Evolutionary conservation across 2,113 vertebrate species (phyloP).

Genomic region (Ceuthmochares aereus): DNA sequence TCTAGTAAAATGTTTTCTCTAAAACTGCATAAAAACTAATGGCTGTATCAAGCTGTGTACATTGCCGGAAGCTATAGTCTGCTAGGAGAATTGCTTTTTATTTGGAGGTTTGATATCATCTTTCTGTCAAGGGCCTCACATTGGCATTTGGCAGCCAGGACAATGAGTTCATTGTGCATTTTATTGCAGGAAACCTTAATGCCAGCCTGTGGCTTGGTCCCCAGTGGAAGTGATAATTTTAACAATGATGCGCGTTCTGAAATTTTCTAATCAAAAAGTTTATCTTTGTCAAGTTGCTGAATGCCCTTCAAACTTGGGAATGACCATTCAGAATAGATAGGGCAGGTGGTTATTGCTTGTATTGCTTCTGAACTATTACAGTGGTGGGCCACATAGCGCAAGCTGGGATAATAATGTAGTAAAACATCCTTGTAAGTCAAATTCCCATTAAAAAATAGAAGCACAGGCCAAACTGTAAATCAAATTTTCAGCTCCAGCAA

Average conservation of each 20-base stretch:
- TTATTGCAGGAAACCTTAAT: constrained; percentile 38
- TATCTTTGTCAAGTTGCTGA: not conserved
- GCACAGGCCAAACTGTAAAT: not conserved
- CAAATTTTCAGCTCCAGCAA: not conserved
- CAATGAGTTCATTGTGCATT: constrained; percentile 36
- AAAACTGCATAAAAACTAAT: constrained; percentile 79
- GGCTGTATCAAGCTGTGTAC: constrained; percentile 65
- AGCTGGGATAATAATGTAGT: not conserved
- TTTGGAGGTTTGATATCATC: constrained; percentile 67
- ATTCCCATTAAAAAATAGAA: not conserved
- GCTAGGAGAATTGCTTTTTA: constrained; percentile 72
- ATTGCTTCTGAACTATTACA: not conserved
- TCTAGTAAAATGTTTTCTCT: constrained; percentile 76
- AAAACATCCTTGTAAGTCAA: not conserved
- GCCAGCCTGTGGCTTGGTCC: not conserved
- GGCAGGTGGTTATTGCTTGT: not conserved
- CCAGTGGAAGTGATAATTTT: constrained; percentile 46
- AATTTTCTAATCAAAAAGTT: constrained; percentile 51
- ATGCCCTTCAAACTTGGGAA: constrained; percentile 32
- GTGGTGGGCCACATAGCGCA: not conserved
- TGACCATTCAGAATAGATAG: not conserved
- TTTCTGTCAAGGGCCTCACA: constrained; percentile 49
- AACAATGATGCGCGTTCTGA: constrained; percentile 15
- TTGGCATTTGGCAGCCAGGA: constrained; percentile 28
- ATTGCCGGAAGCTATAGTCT: constrained; percentile 67